A percentile compares a stretch with the other conserved stretches of the same genome.
These are phyloP conservation scores for Fratercula arctica DNA, from an alignment of 2,797 vertebrate species.

Conservation along the genomic window DNA sequence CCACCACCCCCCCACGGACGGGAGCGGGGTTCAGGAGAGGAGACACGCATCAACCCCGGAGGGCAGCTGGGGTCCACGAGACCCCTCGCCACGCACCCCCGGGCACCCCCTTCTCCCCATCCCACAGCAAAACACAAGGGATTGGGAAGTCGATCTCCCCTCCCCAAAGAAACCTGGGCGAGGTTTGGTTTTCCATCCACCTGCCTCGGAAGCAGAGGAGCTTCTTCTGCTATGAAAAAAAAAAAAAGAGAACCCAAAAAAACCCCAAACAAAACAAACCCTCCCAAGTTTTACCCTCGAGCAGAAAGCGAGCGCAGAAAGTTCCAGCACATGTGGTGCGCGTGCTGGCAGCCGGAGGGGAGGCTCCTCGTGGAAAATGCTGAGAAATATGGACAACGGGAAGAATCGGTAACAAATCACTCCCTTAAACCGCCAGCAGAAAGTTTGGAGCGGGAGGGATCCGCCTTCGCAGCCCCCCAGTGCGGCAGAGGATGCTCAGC, in stretches of 20 bases:
- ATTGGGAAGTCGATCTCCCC: fast-evolving
- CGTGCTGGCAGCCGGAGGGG: not conserved
- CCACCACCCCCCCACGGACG: fast-evolving
- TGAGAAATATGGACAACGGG: not conserved
- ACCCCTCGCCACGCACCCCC: not conserved
- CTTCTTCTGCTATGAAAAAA: not conserved
- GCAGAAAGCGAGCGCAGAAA: not conserved
- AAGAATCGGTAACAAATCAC: not conserved
- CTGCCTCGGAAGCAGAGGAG: not conserved
- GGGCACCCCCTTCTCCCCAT: no score
- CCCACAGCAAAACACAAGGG: not conserved
- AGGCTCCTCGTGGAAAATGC: not conserved
- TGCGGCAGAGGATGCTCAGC: not conserved
- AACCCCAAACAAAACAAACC: not conserved
- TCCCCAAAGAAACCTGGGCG: not conserved
- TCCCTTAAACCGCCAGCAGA: not conserved
- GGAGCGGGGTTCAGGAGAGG: not conserved
- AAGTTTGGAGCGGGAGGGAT: fast-evolving
- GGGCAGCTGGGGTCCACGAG: not conserved
- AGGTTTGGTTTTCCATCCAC: not conserved
- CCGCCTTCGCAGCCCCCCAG: fast-evolving
- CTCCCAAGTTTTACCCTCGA: not conserved
- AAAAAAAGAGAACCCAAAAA: not conserved
- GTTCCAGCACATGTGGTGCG: not conserved
- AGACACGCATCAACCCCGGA: no score